These are phyloP conservation scores for Lathronympha strigana DNA, from an alignment of 2,888 invertebrate species.

Conservation along the genomic window DNA sequence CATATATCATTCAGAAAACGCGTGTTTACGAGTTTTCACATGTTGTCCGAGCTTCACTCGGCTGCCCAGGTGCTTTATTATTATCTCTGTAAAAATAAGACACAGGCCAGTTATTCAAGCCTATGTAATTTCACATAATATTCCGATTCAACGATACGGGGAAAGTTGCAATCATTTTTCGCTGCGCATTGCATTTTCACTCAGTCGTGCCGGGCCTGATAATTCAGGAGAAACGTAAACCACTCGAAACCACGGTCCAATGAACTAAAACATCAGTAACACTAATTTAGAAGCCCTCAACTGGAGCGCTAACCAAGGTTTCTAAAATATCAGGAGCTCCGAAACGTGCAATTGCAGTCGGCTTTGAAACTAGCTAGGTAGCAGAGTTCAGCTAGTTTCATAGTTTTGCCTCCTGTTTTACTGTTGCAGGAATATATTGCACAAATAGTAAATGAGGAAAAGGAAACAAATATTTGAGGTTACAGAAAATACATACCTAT, in stretches of 20 bases:
- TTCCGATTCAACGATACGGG: slow-evolving; percentile 42
- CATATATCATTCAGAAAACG: no score
- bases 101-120: slow-evolving; percentile 11
- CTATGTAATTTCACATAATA: slow-evolving; percentile 43
- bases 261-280: slow-evolving; percentile 43
- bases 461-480: no score
- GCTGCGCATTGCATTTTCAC: slow-evolving; percentile 47
- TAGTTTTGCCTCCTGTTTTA: no score
- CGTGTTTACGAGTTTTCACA: no score
- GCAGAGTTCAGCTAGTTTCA: no score
- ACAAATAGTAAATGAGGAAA: no score
- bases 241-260: slow-evolving; percentile 45
- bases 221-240: slow-evolving; percentile 46
- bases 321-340: background rate
- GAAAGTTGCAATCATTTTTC: slow-evolving; percentile 51
- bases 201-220: slow-evolving; percentile 47
- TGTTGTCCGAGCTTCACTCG: no score
- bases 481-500: no score
- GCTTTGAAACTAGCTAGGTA: no score
- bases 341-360: no score
- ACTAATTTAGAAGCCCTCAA: slow-evolving; percentile 28
- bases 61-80: no score
- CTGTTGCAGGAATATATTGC: no score
- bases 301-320: background rate
- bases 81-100: background rate